Evolutionary conservation across 2,888 invertebrate genomes (phyloP).

Genomic region (Leptopterna dolabrata): DNA sequence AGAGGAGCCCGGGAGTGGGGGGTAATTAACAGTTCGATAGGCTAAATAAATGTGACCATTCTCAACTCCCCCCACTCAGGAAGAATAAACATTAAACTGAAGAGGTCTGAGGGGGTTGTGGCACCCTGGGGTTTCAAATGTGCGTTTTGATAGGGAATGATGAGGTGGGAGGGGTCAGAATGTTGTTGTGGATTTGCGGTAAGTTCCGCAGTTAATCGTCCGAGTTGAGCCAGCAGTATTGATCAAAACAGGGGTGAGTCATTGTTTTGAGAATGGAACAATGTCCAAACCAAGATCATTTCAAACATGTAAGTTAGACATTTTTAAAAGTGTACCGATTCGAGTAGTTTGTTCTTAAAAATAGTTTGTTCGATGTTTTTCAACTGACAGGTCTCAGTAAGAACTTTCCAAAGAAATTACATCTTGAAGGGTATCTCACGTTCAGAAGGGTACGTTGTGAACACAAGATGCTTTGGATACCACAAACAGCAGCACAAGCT

Average conservation of each 20-base stretch:
- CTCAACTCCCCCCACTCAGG: background rate
- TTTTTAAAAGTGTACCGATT: too few species aligned
- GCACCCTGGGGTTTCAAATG: background rate
- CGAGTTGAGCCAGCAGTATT: background rate
- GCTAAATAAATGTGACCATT: conserved; percentile 2
- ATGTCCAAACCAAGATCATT: too few species aligned
- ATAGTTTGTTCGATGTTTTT: too few species aligned
- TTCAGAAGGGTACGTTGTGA: too few species aligned
- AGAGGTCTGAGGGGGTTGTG: background rate
- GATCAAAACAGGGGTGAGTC: background rate
- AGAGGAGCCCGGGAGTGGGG: background rate
- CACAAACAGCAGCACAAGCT: too few species aligned
- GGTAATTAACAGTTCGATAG: background rate
- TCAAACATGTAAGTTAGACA: too few species aligned
- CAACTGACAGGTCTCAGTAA: too few species aligned
- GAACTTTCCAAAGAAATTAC: too few species aligned
- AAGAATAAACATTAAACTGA: background rate
- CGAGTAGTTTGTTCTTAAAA: too few species aligned
- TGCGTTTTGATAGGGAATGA: background rate
- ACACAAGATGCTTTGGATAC: too few species aligned
- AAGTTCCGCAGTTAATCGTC: background rate
- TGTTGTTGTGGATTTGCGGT: background rate
- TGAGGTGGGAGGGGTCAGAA: background rate
- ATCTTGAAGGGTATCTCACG: too few species aligned
- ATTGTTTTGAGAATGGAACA: too few species aligned